Conservation (phyloP, 2,113 vertebrate species). For the Glaucidium brasilianum region DNA sequence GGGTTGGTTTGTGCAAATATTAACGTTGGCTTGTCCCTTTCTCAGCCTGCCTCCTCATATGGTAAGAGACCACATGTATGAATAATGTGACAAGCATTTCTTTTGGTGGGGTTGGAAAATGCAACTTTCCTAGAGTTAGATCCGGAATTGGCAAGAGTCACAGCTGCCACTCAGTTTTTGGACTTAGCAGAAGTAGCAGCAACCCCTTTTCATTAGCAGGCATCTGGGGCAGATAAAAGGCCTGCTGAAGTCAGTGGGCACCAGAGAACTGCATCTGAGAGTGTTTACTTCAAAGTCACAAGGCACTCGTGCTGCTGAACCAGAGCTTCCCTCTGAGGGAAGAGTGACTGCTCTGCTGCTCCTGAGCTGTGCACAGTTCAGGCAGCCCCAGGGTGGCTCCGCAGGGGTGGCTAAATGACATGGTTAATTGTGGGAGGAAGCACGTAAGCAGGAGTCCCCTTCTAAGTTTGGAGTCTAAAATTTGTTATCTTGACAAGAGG, state of each 20-base stretch:
- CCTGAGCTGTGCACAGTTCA: background rate
- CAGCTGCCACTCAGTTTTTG: background rate
- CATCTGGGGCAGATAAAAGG: background rate
- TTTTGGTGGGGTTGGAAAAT: constrained; percentile 42
- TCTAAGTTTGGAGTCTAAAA: accelerated
- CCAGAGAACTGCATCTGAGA: background rate
- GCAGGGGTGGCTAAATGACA: background rate
- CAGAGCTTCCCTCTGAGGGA: background rate
- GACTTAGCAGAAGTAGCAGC: background rate
- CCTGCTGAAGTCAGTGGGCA: background rate
- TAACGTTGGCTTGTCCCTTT: constrained; percentile 18
- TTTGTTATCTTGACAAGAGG: background rate
- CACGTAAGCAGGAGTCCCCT: background rate
- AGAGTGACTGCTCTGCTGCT: background rate
- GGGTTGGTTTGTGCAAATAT: constrained; percentile 50
- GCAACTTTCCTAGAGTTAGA: constrained; percentile 47
- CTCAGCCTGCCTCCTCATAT: constrained; percentile 15
- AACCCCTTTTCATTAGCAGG: background rate
- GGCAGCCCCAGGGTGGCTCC: background rate
- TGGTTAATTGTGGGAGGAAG: background rate
- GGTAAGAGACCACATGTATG: constrained; percentile 37
- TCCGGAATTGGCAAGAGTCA: constrained; percentile 23
- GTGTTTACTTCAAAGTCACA: background rate
- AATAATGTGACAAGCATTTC: constrained; percentile 54
- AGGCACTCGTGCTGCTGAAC: accelerated